Percentiles rank a stretch among this genome's conserved stretches.
phyloP scores from a whole-genome alignment of 2,113 vertebrate genomes.

The Corapipo altera region DNA sequence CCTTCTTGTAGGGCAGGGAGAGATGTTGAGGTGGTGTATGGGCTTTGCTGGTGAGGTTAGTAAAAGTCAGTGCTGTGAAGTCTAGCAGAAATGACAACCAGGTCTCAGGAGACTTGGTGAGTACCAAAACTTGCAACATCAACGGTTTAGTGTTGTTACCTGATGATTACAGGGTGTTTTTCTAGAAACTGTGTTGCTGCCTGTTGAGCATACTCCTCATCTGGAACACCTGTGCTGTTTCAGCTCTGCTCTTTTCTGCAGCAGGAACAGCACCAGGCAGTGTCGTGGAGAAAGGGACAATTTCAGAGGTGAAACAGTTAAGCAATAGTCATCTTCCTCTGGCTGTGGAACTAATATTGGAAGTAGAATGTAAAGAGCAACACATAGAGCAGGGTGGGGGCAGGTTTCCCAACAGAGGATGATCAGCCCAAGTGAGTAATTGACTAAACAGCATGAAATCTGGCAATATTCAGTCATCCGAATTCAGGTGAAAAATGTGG shows the following conservation, averaged over 20 bases:
- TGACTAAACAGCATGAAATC: slow-evolving; percentile 52
- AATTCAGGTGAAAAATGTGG: slow-evolving; percentile 37
- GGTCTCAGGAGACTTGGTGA: neutral
- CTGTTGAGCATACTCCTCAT: neutral
- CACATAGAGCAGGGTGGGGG: neutral
- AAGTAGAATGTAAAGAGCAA: neutral
- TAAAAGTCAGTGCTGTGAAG: neutral
- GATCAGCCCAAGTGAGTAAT: neutral
- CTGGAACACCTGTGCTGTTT: neutral
- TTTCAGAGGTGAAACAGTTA: neutral
- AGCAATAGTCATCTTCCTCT: neutral
- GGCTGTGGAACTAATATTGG: neutral
- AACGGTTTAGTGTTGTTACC: neutral
- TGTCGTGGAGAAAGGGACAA: neutral
- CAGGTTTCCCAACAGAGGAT: neutral
- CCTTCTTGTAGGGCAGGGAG: neutral
- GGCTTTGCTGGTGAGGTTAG: neutral
- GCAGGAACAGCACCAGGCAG: neutral
- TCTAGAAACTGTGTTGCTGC: neutral
- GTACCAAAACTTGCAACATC: neutral
- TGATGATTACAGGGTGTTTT: neutral
- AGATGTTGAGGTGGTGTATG: neutral
- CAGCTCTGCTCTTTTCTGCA: neutral
- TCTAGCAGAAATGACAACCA: neutral
- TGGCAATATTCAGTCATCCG: slow-evolving; percentile 8